Percentiles rank a stretch among this genome's conserved stretches.
Conservation (phyloP, 2,113 vertebrate species). For the Desmodus rotundus region DNA sequence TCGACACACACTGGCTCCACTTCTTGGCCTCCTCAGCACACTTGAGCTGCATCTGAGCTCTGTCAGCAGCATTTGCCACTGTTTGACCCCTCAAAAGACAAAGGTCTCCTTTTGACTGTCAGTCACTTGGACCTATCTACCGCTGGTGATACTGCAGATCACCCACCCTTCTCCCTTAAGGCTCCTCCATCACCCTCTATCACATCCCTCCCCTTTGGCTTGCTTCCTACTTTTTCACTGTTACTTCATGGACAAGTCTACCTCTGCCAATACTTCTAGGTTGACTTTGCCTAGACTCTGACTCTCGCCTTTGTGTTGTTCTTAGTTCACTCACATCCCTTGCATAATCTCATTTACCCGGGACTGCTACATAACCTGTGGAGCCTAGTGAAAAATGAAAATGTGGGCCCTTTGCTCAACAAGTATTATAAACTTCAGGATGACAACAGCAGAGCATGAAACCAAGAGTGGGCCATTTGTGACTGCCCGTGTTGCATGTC, state of each 20-base stretch:
- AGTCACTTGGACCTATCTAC: not conserved
- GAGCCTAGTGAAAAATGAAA: not conserved
- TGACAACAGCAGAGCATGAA: not conserved
- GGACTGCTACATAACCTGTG: not conserved
- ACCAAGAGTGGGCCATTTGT: not conserved
- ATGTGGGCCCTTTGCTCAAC: not conserved
- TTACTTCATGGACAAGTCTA: not conserved
- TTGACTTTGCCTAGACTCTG: not conserved
- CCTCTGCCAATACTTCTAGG: not conserved
- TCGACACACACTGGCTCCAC: not conserved
- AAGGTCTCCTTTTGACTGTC: not conserved
- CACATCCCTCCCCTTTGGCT: not conserved
- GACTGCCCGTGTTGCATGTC: not conserved
- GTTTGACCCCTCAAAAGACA: not conserved
- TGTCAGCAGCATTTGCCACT: not conserved
- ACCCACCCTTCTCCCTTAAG: not conserved
- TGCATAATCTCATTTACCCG: not conserved
- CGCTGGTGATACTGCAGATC: not conserved
- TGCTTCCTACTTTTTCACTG: not conserved
- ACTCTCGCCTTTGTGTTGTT: not conserved
- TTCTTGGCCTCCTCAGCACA: not conserved
- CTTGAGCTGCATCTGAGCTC: not conserved
- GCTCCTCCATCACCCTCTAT: no score
- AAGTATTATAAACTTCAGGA: not conserved
- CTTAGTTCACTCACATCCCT: not conserved